phyloP scores from a whole-genome alignment of 2,113 vertebrate species.

The Erythrolamprus reginae region DNA sequence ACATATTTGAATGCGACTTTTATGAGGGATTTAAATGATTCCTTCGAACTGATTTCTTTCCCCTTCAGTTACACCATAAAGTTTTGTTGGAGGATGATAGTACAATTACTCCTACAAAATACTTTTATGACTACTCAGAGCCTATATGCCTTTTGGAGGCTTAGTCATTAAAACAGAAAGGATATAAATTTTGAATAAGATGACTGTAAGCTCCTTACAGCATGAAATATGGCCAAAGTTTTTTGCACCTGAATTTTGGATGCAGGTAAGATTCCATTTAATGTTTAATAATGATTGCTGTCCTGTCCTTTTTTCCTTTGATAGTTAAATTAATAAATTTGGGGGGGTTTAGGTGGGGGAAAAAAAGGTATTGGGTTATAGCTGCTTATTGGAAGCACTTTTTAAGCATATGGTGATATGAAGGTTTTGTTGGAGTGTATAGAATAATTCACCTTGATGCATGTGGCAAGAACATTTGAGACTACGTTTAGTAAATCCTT shows the following conservation, averaged over 20 bases:
- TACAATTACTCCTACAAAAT: not conserved
- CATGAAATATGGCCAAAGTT: slow-evolving; percentile 34
- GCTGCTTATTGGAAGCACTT: not conserved
- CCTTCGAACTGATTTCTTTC: not conserved
- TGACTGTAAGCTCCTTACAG: slow-evolving; percentile 21
- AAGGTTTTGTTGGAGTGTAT: not conserved
- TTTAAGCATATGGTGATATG: not conserved
- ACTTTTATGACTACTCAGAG: not conserved
- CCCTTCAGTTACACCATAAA: not conserved
- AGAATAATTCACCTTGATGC: not conserved
- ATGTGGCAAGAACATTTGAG: slow-evolving; percentile 8
- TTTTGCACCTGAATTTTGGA: slow-evolving; percentile 25
- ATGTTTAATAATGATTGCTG: slow-evolving; percentile 1
- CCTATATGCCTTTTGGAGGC: slow-evolving; percentile 11
- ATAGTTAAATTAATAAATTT: not conserved
- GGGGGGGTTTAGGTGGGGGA: not conserved
- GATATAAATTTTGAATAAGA: slow-evolving; percentile 39
- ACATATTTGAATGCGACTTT: slow-evolving; percentile 10
- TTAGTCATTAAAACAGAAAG: slow-evolving; percentile 20
- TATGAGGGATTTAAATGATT: slow-evolving; percentile 1
- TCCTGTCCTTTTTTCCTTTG: not conserved
- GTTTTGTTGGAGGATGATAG: slow-evolving; percentile 3
- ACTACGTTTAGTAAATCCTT: not conserved
- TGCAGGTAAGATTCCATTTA: slow-evolving; percentile 36
- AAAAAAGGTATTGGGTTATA: not conserved